Conservation (phyloP, 2,888 invertebrate genomes). For the Adela reaumurella region DNA sequence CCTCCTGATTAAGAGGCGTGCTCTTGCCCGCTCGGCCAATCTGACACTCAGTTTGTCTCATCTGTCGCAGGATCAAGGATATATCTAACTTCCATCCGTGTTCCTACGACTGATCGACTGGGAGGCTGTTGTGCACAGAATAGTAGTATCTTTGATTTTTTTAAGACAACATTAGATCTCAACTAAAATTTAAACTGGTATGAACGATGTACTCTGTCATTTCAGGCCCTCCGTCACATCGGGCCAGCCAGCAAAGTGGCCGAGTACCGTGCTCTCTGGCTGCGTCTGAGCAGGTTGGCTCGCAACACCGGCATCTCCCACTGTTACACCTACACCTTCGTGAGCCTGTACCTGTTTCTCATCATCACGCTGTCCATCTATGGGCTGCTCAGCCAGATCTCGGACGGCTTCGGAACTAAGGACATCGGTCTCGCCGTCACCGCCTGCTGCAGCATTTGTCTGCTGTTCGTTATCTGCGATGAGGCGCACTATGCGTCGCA, state of each 20-base stretch:
- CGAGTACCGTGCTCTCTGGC: constrained; percentile 68
- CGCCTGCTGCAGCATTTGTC: constrained; percentile 60
- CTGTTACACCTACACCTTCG: constrained; percentile 66
- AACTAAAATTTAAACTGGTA: too few relatives aligned
- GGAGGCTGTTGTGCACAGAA: too few relatives aligned
- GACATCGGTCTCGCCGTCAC: constrained; percentile 68
- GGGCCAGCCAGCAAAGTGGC: constrained; percentile 67
- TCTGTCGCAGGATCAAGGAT: too few relatives aligned
- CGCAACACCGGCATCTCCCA: constrained; percentile 64
- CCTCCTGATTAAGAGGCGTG: too few relatives aligned
- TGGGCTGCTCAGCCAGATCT: constrained; percentile 68
- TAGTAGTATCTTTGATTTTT: too few relatives aligned
- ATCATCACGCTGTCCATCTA: constrained; percentile 73
- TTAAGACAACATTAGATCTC: too few relatives aligned
- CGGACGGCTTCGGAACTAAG: constrained; percentile 68
- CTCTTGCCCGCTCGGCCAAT: too few relatives aligned
- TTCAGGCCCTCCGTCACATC: constrained; percentile 61
- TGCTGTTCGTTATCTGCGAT: constrained; percentile 71
- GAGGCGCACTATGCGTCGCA: constrained; percentile 72
- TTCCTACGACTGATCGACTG: too few relatives aligned
- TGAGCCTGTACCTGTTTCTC: constrained; percentile 66
- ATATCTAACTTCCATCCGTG: too few relatives aligned
- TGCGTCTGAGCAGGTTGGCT: constrained; percentile 64
- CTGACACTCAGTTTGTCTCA: too few relatives aligned
- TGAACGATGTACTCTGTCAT: constrained; percentile 7